Evolutionary conservation across 2,888 invertebrate genomes (phyloP), one percentile per base, ranked within the genome.

Genomic region (Ditula angustiorana): DNA sequence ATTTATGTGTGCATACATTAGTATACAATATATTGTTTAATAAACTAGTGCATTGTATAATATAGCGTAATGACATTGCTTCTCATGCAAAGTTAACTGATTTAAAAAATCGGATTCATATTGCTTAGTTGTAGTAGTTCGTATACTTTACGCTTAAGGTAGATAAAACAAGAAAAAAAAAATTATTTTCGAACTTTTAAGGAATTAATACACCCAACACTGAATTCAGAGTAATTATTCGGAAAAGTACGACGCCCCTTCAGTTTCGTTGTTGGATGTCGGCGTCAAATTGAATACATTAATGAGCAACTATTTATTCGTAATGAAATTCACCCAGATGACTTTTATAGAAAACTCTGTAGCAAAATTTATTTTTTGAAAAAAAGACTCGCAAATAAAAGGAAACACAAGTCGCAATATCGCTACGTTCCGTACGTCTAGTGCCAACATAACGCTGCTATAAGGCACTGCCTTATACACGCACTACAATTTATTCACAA

Each of bases 381-480:
- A n/a, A n/a, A n/a, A n/a, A n/a, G n/a, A n/a, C n/a, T n/a, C n/a
- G n/a, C n/a, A n/a, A n/a, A n/a, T n/a, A n/a, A n/a, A n/a, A n/a
- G n/a, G n/a, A n/a, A 19, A 30, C 56, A 65, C 35, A 67, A 70
- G 60, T 50, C 47, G 67, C 71, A 68, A 69, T 71, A 70, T 69
- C 52, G 19, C 13, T 63, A 66, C 67, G 44, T 57, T n/a, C n/a
- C 13, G 47, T 5, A 55, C 13, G 23, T 49, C 68, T 60, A 41
- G 21, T 67, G 68, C 26, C 69, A 70, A 69, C 74, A 76, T 71
- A 79, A 76, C 71, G 77, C 75, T 69, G 74, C 78, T 77, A 79
- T 77, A 87, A 87, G 87, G 86, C 87, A 87, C 87, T 81, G 84
- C 86, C 87, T 78, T 80, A 79, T 83, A 80, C 69, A 72, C 71